Percentiles rank a stretch among this genome's conserved stretches.
Evolutionary conservation across 2,797 vertebrate genomes (phyloP).

Genomic region (Pteronotus mesoamericanus): DNA sequence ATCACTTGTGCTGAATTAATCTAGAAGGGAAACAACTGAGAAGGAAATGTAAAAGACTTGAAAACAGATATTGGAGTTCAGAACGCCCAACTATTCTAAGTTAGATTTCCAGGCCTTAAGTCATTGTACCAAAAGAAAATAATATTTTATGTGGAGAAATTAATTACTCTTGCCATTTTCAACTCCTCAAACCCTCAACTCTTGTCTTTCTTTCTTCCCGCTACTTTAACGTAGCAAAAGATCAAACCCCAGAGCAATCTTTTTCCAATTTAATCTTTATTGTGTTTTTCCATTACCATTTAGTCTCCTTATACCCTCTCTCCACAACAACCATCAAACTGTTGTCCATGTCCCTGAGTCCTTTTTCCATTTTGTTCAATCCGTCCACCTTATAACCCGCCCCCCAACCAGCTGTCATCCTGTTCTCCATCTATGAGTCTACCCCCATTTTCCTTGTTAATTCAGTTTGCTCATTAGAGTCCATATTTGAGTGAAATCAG

Average conservation of each 20-base stretch:
- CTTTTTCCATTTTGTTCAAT: too few species aligned
- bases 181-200: neutral
- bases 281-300: too few species aligned
- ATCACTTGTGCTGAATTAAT: constrained; percentile 20
- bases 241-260: neutral
- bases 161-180: neutral
- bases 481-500: too few species aligned
- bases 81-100: neutral
- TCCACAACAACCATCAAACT: too few species aligned
- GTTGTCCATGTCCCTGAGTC: too few species aligned
- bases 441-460: too few species aligned
- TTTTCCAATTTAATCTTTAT: neutral
- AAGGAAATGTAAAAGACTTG: neutral
- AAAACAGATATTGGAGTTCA: neutral
- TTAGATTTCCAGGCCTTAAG: neutral
- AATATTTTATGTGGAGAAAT: neutral
- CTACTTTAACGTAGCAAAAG: neutral
- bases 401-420: too few species aligned
- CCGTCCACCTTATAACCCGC: too few species aligned
- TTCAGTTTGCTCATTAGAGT: too few species aligned
- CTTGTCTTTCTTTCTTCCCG: neutral
- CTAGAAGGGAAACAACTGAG: neutral
- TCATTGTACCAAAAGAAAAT: neutral
- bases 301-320: too few species aligned
- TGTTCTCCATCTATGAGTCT: too few species aligned